Conservation (phyloP, 2,113 vertebrate genomes). For the Echinops telfairi region DNA sequence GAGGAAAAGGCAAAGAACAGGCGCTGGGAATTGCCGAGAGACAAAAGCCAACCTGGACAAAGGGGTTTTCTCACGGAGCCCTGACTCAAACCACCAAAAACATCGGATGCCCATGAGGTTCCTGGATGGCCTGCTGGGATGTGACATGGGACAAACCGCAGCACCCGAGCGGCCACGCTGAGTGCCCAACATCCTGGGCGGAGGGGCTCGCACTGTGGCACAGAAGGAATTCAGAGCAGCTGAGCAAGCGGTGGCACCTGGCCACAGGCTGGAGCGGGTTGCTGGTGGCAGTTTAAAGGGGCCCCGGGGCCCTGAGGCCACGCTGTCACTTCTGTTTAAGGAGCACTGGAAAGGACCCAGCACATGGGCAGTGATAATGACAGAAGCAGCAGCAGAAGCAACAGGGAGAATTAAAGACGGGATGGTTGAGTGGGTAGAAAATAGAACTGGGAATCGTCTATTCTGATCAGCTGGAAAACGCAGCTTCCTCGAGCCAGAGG, state of each 20-base stretch:
- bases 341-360: not conserved
- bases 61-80: not conserved
- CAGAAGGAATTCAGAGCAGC: conserved; percentile 23
- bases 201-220: not conserved
- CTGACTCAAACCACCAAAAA: not conserved
- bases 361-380: not conserved
- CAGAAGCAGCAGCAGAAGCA: not conserved
- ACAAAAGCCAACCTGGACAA: not conserved
- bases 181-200: not conserved
- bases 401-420: not conserved
- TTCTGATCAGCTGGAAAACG: conserved; percentile 1
- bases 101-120: not conserved
- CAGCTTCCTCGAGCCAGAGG: not conserved
- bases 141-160: conserved; percentile 37
- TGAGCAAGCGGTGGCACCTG: not conserved
- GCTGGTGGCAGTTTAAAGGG: not conserved
- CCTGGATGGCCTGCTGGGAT: not conserved
- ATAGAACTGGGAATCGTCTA: not conserved
- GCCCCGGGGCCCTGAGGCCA: not conserved
- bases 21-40: not conserved
- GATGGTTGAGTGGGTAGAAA: not conserved
- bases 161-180: not conserved
- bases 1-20: not conserved
- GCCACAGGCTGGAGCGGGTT: not conserved
- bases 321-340: not conserved